Evolutionary conservation across 2,797 vertebrate genomes (phyloP).

Genomic region (Chelidonichthys spinosus): DNA sequence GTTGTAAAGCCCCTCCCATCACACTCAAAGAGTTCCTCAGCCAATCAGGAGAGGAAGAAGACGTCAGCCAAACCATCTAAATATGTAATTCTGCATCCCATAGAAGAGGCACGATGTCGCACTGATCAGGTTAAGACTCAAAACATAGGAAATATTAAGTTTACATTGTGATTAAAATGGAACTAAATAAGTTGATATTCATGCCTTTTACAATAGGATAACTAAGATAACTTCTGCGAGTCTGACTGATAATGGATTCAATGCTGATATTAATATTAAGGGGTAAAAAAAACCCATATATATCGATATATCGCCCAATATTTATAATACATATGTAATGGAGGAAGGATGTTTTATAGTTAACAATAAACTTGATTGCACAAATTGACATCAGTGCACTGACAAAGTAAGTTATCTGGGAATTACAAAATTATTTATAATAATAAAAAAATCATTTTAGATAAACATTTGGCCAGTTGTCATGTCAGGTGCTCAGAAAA

Average conservation of each 20-base stretch:
- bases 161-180: not conserved
- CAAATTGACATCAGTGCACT: not conserved
- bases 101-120: not conserved
- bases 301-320: not conserved
- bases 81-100: slow-evolving; percentile 1
- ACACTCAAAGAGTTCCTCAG: slow-evolving; percentile 29
- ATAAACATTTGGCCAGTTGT: no score
- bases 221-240: not conserved
- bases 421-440: no score
- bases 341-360: not conserved
- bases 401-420: not conserved
- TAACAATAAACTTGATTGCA: not conserved
- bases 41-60: slow-evolving; percentile 20
- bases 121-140: not conserved
- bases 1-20: slow-evolving; percentile 14
- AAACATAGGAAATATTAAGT: not conserved
- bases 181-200: no score
- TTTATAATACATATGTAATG: not conserved
- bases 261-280: no score
- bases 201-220: not conserved
- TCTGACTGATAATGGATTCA: no score
- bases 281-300: no score
- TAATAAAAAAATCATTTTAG: no score
- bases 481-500: no score
- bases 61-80: slow-evolving; percentile 6